Conservation (phyloP, 2,888 invertebrate genomes). For the Dynastes maya region DNA sequence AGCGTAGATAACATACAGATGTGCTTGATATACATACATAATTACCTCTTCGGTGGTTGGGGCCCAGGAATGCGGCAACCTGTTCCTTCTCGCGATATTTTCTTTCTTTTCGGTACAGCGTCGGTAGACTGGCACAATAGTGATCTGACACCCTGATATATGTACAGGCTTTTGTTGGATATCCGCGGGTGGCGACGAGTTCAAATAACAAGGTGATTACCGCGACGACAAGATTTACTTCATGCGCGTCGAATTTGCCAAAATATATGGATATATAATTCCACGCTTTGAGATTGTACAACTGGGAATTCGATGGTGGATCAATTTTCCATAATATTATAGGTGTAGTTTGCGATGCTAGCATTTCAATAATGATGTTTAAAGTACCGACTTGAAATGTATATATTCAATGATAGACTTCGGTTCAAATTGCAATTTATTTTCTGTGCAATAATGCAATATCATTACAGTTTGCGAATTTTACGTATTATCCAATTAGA, state of each 20-base stretch:
- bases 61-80: conserved; percentile 52
- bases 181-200: conserved; percentile 19
- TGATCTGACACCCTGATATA: conserved; percentile 35
- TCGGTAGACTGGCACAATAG: conserved; percentile 19
- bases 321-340: not conserved
- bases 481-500: too few species aligned
- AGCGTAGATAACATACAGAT: not conserved
- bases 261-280: not conserved
- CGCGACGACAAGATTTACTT: conserved; percentile 6
- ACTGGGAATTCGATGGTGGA: not conserved
- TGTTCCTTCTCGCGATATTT: conserved; percentile 43
- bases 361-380: too few species aligned
- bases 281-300: not conserved
- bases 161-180: conserved; percentile 26
- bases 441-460: too few species aligned
- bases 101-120: conserved; percentile 16
- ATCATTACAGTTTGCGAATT: too few species aligned
- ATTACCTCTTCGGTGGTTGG: conserved; percentile 27
- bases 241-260: not conserved
- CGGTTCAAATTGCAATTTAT: too few species aligned
- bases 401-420: too few species aligned
- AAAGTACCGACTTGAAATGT: too few species aligned
- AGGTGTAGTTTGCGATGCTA: not conserved
- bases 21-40: not conserved
- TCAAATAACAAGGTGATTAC: conserved; percentile 31